Evolutionary conservation across 2,113 vertebrate genomes (phyloP).

Genomic region (Crotalus tigris): DNA sequence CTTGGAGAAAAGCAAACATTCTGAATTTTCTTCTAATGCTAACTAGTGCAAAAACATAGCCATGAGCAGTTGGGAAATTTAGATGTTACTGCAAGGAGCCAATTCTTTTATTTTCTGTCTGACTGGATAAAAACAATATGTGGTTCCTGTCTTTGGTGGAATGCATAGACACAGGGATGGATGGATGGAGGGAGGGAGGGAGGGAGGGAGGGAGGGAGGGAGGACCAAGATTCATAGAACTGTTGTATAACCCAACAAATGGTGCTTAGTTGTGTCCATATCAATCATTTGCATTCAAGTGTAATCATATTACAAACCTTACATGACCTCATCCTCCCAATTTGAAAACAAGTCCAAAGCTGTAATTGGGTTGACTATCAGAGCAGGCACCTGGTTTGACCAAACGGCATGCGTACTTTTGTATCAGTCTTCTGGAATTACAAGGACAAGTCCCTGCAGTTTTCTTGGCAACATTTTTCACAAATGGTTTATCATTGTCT

Average conservation of each 20-base stretch:
- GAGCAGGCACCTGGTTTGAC: background rate
- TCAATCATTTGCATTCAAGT: background rate
- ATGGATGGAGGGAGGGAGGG: background rate
- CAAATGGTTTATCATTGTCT: background rate
- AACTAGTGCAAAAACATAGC: constrained; percentile 8
- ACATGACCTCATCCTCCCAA: background rate
- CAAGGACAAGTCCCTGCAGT: background rate
- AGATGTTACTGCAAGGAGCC: constrained; percentile 10
- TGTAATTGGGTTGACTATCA: background rate
- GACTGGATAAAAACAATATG: background rate
- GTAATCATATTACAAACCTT: background rate
- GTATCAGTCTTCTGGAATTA: background rate
- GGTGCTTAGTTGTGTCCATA: background rate
- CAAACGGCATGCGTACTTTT: background rate
- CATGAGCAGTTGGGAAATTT: background rate
- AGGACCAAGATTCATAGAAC: background rate
- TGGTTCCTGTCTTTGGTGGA: background rate
- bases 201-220: background rate
- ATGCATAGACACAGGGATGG: background rate
- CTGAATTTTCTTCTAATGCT: constrained; percentile 7
- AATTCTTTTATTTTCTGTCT: background rate
- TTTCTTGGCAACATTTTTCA: background rate
- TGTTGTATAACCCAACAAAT: constrained; percentile 1
- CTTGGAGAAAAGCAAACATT: background rate
- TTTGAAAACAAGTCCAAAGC: background rate